Conservation (phyloP, 2,113 vertebrate species). For the Puntigrus tetrazona region DNA sequence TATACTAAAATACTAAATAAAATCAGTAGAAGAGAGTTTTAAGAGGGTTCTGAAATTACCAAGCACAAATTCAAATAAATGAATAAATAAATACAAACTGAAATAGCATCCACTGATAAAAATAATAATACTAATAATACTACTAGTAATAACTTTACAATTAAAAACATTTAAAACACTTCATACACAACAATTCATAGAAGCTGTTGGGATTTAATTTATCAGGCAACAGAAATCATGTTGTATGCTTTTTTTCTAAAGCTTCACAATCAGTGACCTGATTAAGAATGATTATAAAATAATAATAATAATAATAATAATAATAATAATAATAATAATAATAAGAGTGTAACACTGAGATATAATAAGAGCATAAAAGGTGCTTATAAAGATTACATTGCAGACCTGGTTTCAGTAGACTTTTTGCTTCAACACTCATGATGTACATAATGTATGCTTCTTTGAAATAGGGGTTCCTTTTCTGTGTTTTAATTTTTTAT, state of each 20-base stretch:
- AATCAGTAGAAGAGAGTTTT: not conserved
- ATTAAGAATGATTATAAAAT: not conserved
- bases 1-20: not conserved
- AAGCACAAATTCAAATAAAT: not conserved
- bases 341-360: not conserved
- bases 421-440: not conserved
- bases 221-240: not conserved
- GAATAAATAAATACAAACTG: not conserved
- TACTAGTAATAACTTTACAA: no score
- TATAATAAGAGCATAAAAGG: no score
- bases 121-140: not conserved
- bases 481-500: not conserved
- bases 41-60: not conserved
- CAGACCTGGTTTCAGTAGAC: no score
- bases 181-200: not conserved
- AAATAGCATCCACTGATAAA: not conserved
- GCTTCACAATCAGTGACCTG: not conserved
- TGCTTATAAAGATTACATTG: no score
- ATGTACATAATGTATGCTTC: not conserved
- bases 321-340: no score
- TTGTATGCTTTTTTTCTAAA: not conserved
- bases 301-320: no score
- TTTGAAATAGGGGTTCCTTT: not conserved
- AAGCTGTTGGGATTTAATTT: not conserved
- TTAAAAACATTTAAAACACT: not conserved